Percentiles rank a stretch among this genome's conserved stretches.
These are phyloP conservation scores for Tyria jacobaeae DNA, from an alignment of 2,888 invertebrate species.

Conservation along the genomic window DNA sequence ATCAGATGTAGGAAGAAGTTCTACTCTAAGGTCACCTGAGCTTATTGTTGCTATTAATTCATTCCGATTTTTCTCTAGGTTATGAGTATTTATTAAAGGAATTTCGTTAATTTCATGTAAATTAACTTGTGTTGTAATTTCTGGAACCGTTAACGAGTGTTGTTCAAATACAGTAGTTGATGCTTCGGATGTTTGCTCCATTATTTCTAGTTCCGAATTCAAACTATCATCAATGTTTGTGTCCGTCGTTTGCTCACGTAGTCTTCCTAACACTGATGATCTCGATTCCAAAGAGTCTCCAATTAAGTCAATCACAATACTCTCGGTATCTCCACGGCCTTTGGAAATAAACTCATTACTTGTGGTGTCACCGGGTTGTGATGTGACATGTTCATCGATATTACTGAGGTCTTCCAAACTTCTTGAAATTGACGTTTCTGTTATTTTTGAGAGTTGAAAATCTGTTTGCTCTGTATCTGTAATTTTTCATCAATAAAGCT, in stretches of 20 bases:
- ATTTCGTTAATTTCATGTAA: not conserved
- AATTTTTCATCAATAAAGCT: no score
- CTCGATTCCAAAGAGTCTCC: constrained; percentile 56
- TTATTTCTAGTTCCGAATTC: not conserved
- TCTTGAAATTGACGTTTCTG: constrained; percentile 53
- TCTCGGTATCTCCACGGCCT: constrained; percentile 49
- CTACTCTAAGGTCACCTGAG: constrained; percentile 49
- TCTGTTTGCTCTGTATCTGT: constrained; percentile 14
- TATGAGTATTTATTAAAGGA: constrained; percentile 2
- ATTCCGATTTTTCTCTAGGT: not conserved
- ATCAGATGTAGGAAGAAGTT: constrained; percentile 43
- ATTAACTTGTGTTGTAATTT: constrained; percentile 18
- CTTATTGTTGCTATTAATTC: constrained; percentile 37
- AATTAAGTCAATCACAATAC: constrained; percentile 42
- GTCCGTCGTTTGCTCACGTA: constrained; percentile 18
- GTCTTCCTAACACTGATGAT: constrained; percentile 50
- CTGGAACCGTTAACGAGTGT: constrained; percentile 4
- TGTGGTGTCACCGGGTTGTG: constrained; percentile 43
- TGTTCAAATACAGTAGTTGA: constrained; percentile 14
- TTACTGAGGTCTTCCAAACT: constrained; percentile 46
- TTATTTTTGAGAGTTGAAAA: constrained; percentile 57
- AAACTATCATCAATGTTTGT: not conserved
- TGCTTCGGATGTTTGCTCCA: constrained; percentile 13
- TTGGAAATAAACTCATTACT: constrained; percentile 14
- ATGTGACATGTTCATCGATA: constrained; percentile 53